A percentile compares a stretch with the other conserved stretches of the same genome.
These are phyloP conservation scores for Drosophila fulvimacula DNA, from an alignment of 2,888 invertebrate genomes.

Conservation along the genomic window DNA sequence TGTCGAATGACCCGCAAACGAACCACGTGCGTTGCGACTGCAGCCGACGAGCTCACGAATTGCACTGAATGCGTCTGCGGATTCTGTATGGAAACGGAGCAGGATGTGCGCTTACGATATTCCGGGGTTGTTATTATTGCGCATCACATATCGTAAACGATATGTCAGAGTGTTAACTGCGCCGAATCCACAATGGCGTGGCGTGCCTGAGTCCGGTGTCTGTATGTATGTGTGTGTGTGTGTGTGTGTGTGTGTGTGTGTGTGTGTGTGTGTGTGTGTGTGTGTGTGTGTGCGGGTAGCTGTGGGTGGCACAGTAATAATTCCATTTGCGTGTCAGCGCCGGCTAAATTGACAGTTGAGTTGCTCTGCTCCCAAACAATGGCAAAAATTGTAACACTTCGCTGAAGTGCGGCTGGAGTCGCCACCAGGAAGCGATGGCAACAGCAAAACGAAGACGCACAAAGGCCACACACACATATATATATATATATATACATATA, in stretches of 20 bases:
- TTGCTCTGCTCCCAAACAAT: constrained; percentile 51
- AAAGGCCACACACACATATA: constrained; percentile 33
- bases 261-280: constrained; percentile 24
- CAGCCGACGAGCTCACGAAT: constrained; percentile 69
- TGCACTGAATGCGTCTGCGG: constrained; percentile 77
- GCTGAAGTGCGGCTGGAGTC: constrained; percentile 48
- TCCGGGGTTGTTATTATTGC: constrained; percentile 41
- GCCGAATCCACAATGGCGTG: constrained; percentile 65
- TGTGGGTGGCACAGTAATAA: constrained; percentile 61
- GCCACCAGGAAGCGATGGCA: constrained; percentile 60
- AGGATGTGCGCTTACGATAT: constrained; percentile 55
- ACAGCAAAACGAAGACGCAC: constrained; percentile 45
- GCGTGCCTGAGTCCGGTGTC: too few relatives aligned
- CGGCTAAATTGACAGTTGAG: constrained; percentile 26
- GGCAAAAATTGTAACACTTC: constrained; percentile 58
- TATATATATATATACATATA: constrained; percentile 10
- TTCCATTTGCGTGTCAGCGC: constrained; percentile 56
- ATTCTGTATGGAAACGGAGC: constrained; percentile 54
- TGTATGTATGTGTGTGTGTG: constrained; percentile 19
- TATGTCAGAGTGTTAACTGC: constrained; percentile 56
- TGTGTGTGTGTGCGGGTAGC: constrained; percentile 15
- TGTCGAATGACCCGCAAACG: constrained; percentile 22
- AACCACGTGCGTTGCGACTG: constrained; percentile 54
- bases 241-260: constrained; percentile 9
- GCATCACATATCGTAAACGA: constrained; percentile 68